Percentiles rank a stretch among this genome's conserved stretches.
Conservation (phyloP, 1,140 invertebrate genomes). For the Trichonephila inaurata region DNA sequence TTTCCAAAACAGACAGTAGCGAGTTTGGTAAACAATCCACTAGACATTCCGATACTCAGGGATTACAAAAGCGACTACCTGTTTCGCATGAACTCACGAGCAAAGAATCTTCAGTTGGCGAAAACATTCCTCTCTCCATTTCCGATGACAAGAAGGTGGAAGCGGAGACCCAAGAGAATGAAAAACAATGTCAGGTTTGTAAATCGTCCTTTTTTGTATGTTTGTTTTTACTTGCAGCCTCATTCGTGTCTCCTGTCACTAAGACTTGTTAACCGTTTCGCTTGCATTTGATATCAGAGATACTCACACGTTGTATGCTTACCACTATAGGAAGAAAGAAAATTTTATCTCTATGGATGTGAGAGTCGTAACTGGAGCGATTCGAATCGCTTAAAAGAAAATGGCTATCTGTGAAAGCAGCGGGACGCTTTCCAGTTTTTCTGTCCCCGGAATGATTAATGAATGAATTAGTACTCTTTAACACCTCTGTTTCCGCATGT, state of each 20-base stretch:
- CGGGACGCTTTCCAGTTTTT: too few species aligned
- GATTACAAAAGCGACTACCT: background rate
- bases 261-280: background rate
- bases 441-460: too few species aligned
- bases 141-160: background rate
- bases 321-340: too few species aligned
- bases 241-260: background rate
- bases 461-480: too few species aligned
- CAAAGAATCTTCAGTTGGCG: background rate
- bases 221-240: background rate
- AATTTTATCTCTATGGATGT: too few species aligned
- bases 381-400: too few species aligned
- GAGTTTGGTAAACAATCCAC: background rate
- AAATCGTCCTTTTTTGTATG: background rate
- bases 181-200: constrained; percentile 32
- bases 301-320: too few species aligned
- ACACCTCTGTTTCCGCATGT: too few species aligned
- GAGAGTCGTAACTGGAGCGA: too few species aligned
- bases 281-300: background rate
- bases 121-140: background rate
- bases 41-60: background rate
- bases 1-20: background rate
- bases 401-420: too few species aligned
- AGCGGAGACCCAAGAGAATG: background rate
- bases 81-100: background rate